A percentile compares a stretch with the other conserved stretches of the same genome.
Conservation (phyloP, 2,113 vertebrate species). For the Condylura cristata region DNA sequence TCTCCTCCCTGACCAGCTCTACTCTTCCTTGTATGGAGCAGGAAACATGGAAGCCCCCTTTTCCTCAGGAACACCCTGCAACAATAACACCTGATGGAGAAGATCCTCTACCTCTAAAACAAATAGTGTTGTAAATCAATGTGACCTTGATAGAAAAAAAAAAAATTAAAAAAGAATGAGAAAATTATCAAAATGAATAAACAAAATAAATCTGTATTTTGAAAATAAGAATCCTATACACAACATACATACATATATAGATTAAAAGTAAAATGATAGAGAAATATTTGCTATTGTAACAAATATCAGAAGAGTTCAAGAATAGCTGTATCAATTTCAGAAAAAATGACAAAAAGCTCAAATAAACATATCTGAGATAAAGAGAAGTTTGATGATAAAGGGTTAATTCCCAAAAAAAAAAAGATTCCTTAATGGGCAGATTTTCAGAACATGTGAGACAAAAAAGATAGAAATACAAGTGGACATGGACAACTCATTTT, state of each 20-base stretch:
- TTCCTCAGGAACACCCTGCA: no score
- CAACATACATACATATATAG: background rate
- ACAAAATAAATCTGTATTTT: background rate
- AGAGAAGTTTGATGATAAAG: background rate
- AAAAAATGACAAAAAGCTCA: background rate
- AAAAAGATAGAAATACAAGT: background rate
- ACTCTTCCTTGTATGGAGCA: no score
- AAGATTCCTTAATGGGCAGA: background rate
- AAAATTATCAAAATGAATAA: background rate
- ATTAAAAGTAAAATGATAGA: background rate
- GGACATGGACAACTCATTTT: background rate
- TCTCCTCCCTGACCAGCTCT: no score
- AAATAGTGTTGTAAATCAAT: no score
- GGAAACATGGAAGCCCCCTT: no score
- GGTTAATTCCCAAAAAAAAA: background rate
- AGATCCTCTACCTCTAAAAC: no score
- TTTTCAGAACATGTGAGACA: background rate
- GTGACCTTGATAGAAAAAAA: background rate
- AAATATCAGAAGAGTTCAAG: background rate
- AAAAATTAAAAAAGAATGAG: no score
- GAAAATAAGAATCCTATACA: background rate
- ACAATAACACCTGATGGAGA: no score
- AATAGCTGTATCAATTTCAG: background rate
- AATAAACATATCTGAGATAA: background rate
- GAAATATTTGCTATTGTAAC: background rate